phyloP scores from a whole-genome alignment of 2,888 invertebrate genomes.

The Pollenia griseotomentosa region DNA sequence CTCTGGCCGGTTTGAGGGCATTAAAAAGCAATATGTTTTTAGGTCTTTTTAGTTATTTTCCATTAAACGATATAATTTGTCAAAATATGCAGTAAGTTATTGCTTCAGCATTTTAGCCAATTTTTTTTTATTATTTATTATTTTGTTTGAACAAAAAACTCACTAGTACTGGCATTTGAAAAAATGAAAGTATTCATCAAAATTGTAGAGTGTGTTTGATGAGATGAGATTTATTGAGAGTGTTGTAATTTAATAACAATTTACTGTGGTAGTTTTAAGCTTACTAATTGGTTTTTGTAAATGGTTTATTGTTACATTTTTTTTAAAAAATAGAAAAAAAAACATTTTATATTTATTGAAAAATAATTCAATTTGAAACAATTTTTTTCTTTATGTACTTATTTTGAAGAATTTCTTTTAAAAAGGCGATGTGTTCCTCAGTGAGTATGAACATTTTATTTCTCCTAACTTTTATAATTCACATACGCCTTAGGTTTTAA shows the following conservation, averaged over 20 bases:
- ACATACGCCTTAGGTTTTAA: not conserved
- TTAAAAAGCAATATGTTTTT: constrained; percentile 58
- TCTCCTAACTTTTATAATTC: not conserved
- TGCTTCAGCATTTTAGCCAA: not conserved
- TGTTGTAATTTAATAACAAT: constrained; percentile 15
- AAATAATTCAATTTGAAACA: too few relatives aligned
- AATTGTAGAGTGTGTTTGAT: not conserved
- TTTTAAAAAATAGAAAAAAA: too few relatives aligned
- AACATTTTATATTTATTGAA: too few relatives aligned
- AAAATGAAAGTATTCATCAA: not conserved
- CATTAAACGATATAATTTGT: constrained; percentile 49
- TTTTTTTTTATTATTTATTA: not conserved
- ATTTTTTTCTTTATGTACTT: not conserved
- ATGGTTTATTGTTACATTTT: too few relatives aligned
- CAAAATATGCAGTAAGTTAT: constrained; percentile 37
- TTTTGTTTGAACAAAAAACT: not conserved
- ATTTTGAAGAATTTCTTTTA: too few relatives aligned
- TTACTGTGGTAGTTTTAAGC: not conserved
- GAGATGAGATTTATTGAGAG: constrained; percentile 7
- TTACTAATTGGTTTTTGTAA: not conserved
- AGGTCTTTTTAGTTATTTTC: constrained; percentile 31
- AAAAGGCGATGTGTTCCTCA: too few relatives aligned
- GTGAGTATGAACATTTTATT: not conserved
- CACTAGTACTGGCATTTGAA: too few relatives aligned
- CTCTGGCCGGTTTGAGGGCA: constrained; percentile 49